Percentiles rank a stretch among this genome's conserved stretches.
Conservation (phyloP, 1,140 invertebrate genomes). For the Diorhabda carinulata region DNA sequence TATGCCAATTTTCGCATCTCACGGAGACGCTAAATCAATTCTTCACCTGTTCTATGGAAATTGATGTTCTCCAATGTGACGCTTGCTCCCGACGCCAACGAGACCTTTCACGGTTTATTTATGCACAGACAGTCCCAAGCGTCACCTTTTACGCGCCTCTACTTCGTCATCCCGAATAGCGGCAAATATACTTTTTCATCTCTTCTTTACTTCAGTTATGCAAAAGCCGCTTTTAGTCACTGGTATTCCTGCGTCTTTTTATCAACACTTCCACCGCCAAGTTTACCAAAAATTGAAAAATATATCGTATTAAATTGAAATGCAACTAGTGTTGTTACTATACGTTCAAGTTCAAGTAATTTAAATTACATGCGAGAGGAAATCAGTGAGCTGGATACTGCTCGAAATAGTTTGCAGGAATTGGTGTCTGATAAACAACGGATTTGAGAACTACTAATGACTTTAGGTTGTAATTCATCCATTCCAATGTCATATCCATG, state of each 20-base stretch:
- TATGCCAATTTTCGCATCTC: conserved; percentile 15
- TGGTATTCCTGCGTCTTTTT: background rate
- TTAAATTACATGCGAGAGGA: too few species aligned
- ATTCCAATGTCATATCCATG: too few species aligned
- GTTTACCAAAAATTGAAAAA: too few species aligned
- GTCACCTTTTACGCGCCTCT: conserved; percentile 37
- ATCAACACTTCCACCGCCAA: background rate
- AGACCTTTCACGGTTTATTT: conserved; percentile 32
- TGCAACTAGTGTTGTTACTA: too few species aligned
- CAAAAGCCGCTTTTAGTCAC: background rate
- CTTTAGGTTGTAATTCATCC: too few species aligned
- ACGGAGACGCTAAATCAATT: conserved; percentile 34
- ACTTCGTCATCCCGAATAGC: conserved; percentile 38
- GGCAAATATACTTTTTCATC: conserved; percentile 32
- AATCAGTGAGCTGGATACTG: too few species aligned
- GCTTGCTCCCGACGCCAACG: conserved; percentile 21
- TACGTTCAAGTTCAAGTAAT: too few species aligned
- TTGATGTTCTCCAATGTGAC: conserved; percentile 31
- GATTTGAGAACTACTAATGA: too few species aligned
- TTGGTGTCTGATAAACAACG: too few species aligned
- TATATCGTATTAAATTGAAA: too few species aligned
- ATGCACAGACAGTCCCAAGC: conserved; percentile 38
- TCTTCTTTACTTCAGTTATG: conserved; percentile 5
- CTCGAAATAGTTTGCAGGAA: too few species aligned
- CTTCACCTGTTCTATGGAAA: conserved; percentile 34